Evolutionary conservation across 2,797 vertebrate species (phyloP).

Genomic region (Clarias laeviceps): DNA sequence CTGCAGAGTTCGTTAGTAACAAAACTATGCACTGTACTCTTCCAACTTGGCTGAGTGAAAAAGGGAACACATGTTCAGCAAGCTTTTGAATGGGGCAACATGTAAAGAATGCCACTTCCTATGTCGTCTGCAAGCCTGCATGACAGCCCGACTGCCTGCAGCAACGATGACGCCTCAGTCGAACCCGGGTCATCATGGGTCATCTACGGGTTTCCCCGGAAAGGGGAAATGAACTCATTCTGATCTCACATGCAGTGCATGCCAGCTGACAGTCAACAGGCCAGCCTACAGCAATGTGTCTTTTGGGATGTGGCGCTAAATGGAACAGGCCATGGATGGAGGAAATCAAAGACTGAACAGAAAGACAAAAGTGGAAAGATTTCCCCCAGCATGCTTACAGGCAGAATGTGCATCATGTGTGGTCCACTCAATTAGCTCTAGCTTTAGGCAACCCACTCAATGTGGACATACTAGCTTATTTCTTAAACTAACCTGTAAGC

Average conservation of each 20-base stretch:
- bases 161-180: constrained; percentile 66
- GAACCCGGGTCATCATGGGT: constrained; percentile 49
- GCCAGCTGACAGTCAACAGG: constrained; percentile 42
- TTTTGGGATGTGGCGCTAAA: constrained; percentile 43
- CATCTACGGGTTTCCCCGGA: constrained; percentile 67
- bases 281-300: constrained; percentile 52
- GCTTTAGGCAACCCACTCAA: constrained; percentile 12
- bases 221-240: constrained; percentile 69
- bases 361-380: constrained; percentile 24
- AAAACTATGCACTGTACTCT: constrained; percentile 46
- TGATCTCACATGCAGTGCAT: constrained; percentile 66
- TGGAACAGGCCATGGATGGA: constrained; percentile 40
- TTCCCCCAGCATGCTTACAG: constrained; percentile 6
- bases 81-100: constrained; percentile 57
- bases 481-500: constrained; percentile 31
- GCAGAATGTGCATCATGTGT: constrained; percentile 31
- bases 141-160: constrained; percentile 54
- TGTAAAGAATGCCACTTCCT: constrained; percentile 52
- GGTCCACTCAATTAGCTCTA: constrained; percentile 18
- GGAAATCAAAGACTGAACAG: constrained; percentile 48
- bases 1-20: constrained; percentile 57
- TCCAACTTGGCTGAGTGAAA: constrained; percentile 51
- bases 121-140: constrained; percentile 54
- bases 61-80: constrained; percentile 60
- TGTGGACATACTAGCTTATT: constrained; percentile 24